Evolutionary conservation across 2,113 vertebrate genomes (phyloP).

Genomic region (Scalopus aquaticus): DNA sequence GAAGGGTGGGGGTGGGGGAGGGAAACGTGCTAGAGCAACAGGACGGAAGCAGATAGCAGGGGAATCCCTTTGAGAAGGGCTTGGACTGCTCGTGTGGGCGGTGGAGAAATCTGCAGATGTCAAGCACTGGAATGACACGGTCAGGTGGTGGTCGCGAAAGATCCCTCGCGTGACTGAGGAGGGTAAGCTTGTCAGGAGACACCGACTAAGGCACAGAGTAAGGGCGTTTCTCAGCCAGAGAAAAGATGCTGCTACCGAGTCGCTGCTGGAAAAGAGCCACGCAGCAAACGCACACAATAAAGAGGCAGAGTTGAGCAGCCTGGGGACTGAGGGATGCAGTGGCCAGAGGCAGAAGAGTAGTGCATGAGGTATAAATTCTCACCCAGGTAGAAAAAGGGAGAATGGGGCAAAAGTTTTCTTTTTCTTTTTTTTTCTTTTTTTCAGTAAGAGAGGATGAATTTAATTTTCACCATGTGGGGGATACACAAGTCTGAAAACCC

Average conservation of each 20-base stretch:
- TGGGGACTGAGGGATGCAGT: accelerated
- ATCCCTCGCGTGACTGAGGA: background rate
- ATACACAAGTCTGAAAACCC: background rate
- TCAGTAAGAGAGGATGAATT: background rate
- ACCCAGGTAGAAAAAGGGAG: background rate
- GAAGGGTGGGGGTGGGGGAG: background rate
- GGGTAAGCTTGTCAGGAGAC: background rate
- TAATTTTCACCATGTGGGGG: background rate
- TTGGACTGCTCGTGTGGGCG: background rate
- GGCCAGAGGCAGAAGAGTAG: background rate
- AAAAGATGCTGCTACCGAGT: background rate
- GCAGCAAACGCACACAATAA: background rate
- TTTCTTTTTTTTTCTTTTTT: no score
- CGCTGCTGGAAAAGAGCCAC: background rate
- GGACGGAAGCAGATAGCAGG: background rate
- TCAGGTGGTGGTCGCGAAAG: background rate
- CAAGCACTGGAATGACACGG: background rate
- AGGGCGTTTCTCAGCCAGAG: background rate
- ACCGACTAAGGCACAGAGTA: background rate
- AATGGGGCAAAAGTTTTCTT: background rate
- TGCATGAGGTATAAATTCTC: background rate
- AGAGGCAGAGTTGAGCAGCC: background rate
- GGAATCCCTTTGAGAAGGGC: background rate
- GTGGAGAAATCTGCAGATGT: background rate
- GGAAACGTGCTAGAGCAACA: background rate